Conservation (phyloP, 2,888 invertebrate species). For the Aethes cnicana region DNA sequence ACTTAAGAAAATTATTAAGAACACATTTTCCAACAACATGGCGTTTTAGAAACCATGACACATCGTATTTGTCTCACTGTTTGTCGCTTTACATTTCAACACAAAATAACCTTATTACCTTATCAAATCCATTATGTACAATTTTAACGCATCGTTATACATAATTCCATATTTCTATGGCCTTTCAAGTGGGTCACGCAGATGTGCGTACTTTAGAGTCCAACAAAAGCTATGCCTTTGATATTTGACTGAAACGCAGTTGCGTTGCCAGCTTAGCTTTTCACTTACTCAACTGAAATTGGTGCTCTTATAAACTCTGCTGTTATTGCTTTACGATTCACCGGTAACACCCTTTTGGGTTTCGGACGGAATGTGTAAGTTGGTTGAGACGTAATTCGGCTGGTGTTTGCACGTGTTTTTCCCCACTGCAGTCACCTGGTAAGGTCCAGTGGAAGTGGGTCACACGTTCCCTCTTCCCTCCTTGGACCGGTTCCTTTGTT, state of each 20-base stretch:
- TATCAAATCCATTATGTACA: constrained; percentile 25
- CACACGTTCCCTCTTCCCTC: constrained; percentile 61
- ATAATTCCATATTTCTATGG: constrained; percentile 56
- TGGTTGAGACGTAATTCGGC: constrained; percentile 46
- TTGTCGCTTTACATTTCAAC: constrained; percentile 5
- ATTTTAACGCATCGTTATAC: constrained; percentile 29
- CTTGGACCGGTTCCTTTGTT: constrained; percentile 51
- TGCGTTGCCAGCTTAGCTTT: constrained; percentile 41
- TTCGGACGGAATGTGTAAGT: constrained; percentile 21
- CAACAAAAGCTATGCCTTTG: constrained; percentile 59
- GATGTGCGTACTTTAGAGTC: constrained; percentile 46
- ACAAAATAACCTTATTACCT: constrained; percentile 22
- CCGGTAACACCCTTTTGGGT: constrained; percentile 11
- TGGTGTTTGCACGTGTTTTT: constrained; percentile 64
- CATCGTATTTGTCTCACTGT: constrained; percentile 11
- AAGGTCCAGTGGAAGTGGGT: constrained; percentile 66
- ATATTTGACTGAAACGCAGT: constrained; percentile 65
- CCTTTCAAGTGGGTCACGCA: constrained; percentile 66
- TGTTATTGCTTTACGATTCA: neutral
- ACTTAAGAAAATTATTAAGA: neutral
- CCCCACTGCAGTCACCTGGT: constrained; percentile 45
- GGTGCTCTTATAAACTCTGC: neutral
- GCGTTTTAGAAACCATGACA: neutral
- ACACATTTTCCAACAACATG: neutral
- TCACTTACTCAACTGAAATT: neutral